Conservation (phyloP, 2,888 invertebrate genomes). For the Drosophila borealis region DNA sequence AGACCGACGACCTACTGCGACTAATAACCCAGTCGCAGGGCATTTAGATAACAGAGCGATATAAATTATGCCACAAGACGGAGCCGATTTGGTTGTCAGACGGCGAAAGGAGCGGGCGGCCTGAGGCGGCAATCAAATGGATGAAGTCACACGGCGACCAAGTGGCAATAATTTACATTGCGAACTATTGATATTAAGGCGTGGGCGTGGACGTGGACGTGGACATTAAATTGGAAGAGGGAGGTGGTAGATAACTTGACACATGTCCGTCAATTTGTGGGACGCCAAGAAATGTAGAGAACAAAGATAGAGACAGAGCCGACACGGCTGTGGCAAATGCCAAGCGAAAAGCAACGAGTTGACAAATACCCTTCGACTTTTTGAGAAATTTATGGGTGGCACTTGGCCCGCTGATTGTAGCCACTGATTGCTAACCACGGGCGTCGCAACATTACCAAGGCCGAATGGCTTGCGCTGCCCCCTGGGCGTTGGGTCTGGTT, state of each 20-base stretch:
- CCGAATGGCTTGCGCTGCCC: conserved; percentile 63
- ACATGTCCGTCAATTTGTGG: conserved; percentile 73
- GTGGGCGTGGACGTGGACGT: conserved; percentile 5
- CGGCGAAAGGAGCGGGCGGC: not conserved
- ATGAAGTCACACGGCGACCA: conserved; percentile 68
- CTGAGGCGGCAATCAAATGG: conserved; percentile 52
- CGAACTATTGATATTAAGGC: conserved; percentile 69
- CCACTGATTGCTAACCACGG: conserved; percentile 67
- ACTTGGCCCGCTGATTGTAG: conserved; percentile 71
- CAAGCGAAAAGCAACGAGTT: conserved; percentile 64
- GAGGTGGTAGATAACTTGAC: conserved; percentile 63
- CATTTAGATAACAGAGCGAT: conserved; percentile 48
- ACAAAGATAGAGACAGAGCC: conserved; percentile 34
- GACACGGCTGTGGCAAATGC: conserved; percentile 36
- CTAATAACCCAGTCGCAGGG: conserved; percentile 46
- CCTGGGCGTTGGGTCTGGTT: conserved; percentile 6
- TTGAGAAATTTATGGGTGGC: conserved; percentile 74
- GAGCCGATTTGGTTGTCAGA: conserved; percentile 46
- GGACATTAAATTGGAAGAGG: conserved; percentile 5
- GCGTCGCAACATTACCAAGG: conserved; percentile 63
- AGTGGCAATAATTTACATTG: conserved; percentile 74
- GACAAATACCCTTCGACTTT: conserved; percentile 80
- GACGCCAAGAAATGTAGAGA: conserved; percentile 31
- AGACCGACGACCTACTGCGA: conserved; percentile 31
- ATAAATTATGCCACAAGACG: conserved; percentile 63